Conservation (phyloP, 2,113 vertebrate species). For the Eulemur rufifrons region DNA sequence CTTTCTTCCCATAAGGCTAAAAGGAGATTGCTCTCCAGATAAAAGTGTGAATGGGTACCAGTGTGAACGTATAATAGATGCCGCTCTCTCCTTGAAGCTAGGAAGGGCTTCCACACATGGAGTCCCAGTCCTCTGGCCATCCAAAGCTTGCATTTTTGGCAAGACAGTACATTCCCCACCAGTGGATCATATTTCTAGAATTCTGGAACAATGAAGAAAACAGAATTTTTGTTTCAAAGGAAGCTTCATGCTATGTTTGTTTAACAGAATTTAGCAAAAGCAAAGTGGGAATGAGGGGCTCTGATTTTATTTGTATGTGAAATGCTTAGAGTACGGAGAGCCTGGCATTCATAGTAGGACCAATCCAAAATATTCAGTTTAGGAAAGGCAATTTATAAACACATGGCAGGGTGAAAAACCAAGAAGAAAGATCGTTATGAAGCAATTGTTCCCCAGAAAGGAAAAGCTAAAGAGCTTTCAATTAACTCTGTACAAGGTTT, state of each 20-base stretch:
- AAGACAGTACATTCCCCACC: slow-evolving; percentile 16
- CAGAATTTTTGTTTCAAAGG: background rate
- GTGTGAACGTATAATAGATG: background rate
- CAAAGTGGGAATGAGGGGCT: background rate
- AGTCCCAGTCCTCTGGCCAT: background rate
- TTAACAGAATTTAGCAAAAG: slow-evolving; percentile 34
- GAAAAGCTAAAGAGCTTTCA: background rate
- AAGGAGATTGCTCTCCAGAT: background rate
- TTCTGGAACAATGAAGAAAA: slow-evolving; percentile 19
- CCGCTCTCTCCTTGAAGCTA: background rate
- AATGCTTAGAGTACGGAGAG: background rate
- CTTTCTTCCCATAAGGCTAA: background rate
- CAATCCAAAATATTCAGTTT: background rate
- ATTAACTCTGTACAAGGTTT: background rate
- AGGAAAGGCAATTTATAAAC: background rate
- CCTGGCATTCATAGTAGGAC: background rate
- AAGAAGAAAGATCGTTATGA: background rate
- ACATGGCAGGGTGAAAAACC: background rate
- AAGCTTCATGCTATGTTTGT: slow-evolving; percentile 39
- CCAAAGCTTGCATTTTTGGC: background rate
- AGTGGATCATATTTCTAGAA: slow-evolving; percentile 53
- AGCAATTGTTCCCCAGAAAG: background rate
- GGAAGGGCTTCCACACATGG: background rate
- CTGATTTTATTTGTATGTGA: background rate
- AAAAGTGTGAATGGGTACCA: background rate